Evolutionary conservation across 2,113 vertebrate genomes (phyloP).

Genomic region (Erythrolamprus reginae): DNA sequence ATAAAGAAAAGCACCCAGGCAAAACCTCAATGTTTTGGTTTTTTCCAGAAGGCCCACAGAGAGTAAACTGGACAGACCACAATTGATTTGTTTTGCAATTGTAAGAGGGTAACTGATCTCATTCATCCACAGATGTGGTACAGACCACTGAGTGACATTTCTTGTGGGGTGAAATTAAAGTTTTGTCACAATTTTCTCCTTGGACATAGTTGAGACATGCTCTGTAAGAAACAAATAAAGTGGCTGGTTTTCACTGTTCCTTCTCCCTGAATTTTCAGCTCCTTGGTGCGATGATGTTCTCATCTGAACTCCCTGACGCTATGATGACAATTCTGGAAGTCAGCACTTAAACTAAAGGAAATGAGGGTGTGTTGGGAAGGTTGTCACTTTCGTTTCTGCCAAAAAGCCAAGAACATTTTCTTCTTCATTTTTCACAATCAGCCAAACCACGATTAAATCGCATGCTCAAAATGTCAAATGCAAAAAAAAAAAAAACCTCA

Average conservation of each 20-base stretch:
- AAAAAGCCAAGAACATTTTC: slow-evolving; percentile 56
- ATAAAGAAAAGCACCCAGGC: slow-evolving; percentile 35
- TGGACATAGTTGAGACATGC: neutral
- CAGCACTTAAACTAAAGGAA: slow-evolving; percentile 46
- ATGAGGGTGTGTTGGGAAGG: slow-evolving; percentile 49
- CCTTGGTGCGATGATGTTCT: slow-evolving; percentile 13
- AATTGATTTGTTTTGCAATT: slow-evolving; percentile 40
- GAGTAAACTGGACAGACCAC: slow-evolving; percentile 18
- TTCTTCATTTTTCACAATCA: slow-evolving; percentile 28
- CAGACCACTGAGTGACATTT: slow-evolving; percentile 23
- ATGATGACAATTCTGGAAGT: slow-evolving; percentile 42
- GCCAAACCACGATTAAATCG: slow-evolving; percentile 56
- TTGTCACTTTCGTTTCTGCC: slow-evolving; percentile 46
- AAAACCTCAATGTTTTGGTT: slow-evolving; percentile 29
- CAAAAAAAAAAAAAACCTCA: neutral
- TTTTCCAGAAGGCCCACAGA: slow-evolving; percentile 24
- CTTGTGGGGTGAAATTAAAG: slow-evolving; percentile 5
- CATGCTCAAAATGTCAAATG: slow-evolving; percentile 33
- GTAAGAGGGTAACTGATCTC: neutral
- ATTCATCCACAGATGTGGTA: slow-evolving; percentile 21
- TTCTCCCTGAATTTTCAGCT: neutral
- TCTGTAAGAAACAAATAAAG: neutral
- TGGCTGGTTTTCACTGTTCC: neutral
- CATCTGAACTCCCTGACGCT: slow-evolving; percentile 44
- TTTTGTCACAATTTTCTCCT: neutral